These are phyloP conservation scores for Halcyon senegalensis DNA, from an alignment of 2,113 vertebrate genomes.

Conservation along the genomic window DNA sequence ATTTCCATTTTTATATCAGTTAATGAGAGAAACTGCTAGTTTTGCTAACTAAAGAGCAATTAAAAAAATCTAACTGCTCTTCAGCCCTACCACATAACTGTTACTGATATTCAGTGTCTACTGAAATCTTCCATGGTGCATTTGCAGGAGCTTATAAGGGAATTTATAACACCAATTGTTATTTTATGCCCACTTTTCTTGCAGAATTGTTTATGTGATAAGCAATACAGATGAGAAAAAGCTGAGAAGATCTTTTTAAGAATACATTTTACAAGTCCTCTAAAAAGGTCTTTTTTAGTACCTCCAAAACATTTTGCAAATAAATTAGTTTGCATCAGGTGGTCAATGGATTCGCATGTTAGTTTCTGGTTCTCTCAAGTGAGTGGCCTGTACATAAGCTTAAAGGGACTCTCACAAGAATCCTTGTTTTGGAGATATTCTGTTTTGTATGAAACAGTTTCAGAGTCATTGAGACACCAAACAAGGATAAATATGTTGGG, in stretches of 20 bases:
- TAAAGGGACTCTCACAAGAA: not conserved
- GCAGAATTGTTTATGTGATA: not conserved
- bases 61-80: constrained; percentile 40
- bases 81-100: constrained; percentile 20
- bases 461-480: not conserved
- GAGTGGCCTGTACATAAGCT: not conserved
- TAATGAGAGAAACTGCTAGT: constrained; percentile 10
- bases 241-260: not conserved
- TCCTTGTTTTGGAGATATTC: not conserved
- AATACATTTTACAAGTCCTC: not conserved
- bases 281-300: not conserved
- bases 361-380: not conserved
- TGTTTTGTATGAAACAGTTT: not conserved
- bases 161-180: constrained; percentile 7
- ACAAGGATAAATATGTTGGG: not conserved
- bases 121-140: not conserved
- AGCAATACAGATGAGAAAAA: not conserved
- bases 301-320: not conserved
- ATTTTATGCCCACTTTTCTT: not conserved
- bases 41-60: constrained; percentile 36
- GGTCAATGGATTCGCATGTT: not conserved
- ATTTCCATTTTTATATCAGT: constrained; percentile 33
- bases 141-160: constrained; percentile 1
- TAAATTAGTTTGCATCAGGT: not conserved
- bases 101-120: constrained; percentile 40